A percentile compares a stretch with the other conserved stretches of the same genome.
These are phyloP conservation scores for Drosophila stalkeri DNA, from an alignment of 2,888 invertebrate genomes.

Conservation along the genomic window DNA sequence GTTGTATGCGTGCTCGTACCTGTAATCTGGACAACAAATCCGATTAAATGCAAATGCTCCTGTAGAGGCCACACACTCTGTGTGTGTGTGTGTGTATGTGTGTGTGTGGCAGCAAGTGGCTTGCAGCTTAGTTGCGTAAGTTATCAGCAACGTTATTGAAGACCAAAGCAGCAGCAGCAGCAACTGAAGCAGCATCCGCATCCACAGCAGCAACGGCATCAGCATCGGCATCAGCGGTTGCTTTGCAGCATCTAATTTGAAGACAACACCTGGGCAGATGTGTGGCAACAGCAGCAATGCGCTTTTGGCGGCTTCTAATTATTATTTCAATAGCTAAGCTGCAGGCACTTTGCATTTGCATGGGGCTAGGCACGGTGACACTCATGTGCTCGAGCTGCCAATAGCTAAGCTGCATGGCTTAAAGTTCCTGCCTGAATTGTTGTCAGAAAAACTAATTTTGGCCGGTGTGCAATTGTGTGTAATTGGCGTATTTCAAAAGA, in stretches of 20 bases:
- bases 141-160: constrained; percentile 58
- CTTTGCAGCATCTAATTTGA: constrained; percentile 62
- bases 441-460: constrained; percentile 67
- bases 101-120: constrained; percentile 18
- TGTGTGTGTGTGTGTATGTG: background rate
- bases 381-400: constrained; percentile 17
- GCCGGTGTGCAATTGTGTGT: constrained; percentile 46
- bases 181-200: constrained; percentile 4
- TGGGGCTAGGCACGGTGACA: background rate
- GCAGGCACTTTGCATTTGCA: constrained; percentile 37
- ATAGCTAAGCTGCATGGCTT: constrained; percentile 44
- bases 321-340: constrained; percentile 70
- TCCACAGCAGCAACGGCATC: background rate
- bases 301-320: constrained; percentile 64
- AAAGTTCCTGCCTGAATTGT: constrained; percentile 44
- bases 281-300: constrained; percentile 46
- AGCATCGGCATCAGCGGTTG: constrained; percentile 47
- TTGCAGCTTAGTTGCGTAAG: constrained; percentile 76
- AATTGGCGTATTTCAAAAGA: background rate
- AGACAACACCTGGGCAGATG: constrained; percentile 16
- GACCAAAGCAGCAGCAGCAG: constrained; percentile 19
- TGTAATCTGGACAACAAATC: constrained; percentile 78
- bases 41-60: constrained; percentile 77
- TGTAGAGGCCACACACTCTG: constrained; percentile 23
- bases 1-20: constrained; percentile 53